A percentile compares a stretch with the other conserved stretches of the same genome.
Evolutionary conservation across 2,888 invertebrate genomes (phyloP).

Genomic region (Protophormia terraenovae): DNA sequence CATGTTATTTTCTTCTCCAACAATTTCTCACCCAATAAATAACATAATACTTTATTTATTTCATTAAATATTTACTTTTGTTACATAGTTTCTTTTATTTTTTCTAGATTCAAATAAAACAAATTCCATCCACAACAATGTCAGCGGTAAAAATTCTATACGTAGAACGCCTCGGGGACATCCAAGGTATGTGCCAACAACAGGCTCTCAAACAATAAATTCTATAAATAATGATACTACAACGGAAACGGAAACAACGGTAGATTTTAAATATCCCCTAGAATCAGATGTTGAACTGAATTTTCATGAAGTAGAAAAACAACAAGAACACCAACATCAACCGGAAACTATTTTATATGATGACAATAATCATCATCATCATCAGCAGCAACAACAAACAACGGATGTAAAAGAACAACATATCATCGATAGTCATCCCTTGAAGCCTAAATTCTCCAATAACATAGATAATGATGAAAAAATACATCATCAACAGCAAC

Average conservation of each 20-base stretch:
- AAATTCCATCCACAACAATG: slow-evolving; percentile 10
- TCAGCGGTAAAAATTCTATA: slow-evolving; percentile 9
- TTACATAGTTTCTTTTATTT: neutral
- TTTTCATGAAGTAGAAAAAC: neutral
- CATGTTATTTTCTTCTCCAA: neutral
- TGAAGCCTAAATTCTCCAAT: neutral
- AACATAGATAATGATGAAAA: slow-evolving; percentile 22
- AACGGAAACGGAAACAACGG: slow-evolving; percentile 39
- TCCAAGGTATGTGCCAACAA: slow-evolving; percentile 25
- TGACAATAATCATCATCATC: slow-evolving; percentile 25
- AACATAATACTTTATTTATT: neutral
- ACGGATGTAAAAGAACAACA: slow-evolving; percentile 41
- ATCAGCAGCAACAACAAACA: slow-evolving; percentile 14
- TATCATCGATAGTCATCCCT: slow-evolving; percentile 29
- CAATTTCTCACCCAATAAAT: neutral
- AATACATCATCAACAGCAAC: slow-evolving; percentile 26
- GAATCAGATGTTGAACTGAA: slow-evolving; percentile 23
- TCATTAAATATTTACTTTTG: neutral
- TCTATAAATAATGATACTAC: slow-evolving; percentile 7
- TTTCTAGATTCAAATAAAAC: neutral
- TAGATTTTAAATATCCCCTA: slow-evolving; percentile 41
- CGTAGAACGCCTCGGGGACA: slow-evolving; percentile 40
- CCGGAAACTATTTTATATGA: slow-evolving; percentile 33
- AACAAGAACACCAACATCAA: slow-evolving; percentile 18
- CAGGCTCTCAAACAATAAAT: neutral